Evolutionary conservation across 2,888 invertebrate species (phyloP).

Genomic region (Holacanthella duospinosa): DNA sequence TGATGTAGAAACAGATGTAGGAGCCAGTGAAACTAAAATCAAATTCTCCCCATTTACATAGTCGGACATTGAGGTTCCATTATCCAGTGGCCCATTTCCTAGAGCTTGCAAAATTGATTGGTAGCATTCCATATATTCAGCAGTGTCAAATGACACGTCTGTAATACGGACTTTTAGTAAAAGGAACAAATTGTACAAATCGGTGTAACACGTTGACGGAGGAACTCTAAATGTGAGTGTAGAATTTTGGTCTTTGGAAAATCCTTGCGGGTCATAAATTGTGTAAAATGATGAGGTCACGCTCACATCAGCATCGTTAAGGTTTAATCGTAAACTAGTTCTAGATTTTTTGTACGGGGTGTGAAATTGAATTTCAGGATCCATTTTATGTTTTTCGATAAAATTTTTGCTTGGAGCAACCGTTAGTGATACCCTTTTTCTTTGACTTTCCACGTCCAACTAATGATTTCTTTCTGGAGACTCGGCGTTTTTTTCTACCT

Average conservation of each 20-base stretch:
- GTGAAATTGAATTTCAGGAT: too few species aligned
- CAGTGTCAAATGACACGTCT: too few species aligned
- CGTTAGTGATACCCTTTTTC: background rate
- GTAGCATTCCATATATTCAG: background rate
- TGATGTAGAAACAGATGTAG: background rate
- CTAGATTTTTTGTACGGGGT: too few species aligned
- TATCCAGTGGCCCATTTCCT: background rate
- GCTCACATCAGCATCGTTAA: background rate
- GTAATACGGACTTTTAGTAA: background rate
- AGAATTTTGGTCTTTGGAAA: background rate
- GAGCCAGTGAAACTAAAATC: background rate
- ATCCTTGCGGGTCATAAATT: background rate
- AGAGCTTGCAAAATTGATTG: background rate
- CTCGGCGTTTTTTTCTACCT: background rate
- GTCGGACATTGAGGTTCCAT: background rate
- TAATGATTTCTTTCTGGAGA: background rate
- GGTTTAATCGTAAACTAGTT: background rate
- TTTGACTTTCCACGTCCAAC: background rate
- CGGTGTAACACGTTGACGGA: background rate
- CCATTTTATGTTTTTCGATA: background rate
- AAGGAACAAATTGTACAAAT: background rate
- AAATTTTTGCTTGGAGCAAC: background rate
- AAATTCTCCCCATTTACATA: background rate
- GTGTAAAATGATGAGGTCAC: background rate
- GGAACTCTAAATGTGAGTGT: background rate